phyloP scores from a whole-genome alignment of 2,113 vertebrate species.

The Atherinomorus stipes region DNA sequence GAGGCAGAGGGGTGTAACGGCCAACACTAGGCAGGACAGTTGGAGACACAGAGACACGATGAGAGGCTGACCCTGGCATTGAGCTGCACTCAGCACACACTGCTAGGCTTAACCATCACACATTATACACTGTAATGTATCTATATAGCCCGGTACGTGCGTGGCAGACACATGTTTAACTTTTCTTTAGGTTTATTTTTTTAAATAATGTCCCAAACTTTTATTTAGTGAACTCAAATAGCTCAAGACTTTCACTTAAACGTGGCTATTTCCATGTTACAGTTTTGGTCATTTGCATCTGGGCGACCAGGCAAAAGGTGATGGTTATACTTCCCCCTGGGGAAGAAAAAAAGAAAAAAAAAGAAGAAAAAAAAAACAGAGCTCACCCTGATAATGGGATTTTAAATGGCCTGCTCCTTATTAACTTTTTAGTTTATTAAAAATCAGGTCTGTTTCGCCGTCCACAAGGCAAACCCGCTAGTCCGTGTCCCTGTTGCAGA shows the following conservation, averaged over 20 bases:
- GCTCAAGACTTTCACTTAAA: too few species aligned
- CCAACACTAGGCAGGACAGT: conserved; percentile 64
- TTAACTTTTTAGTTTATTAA: conserved; percentile 82
- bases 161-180: background rate
- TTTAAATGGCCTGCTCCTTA: conserved; percentile 81
- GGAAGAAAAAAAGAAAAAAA: conserved; percentile 64
- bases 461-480: conserved; percentile 63
- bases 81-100: conserved; percentile 20
- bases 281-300: conserved; percentile 60
- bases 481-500: conserved; percentile 76
- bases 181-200: background rate
- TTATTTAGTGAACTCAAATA: background rate
- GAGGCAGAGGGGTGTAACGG: conserved; percentile 59
- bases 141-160: background rate
- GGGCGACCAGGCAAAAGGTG: conserved; percentile 70
- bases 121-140: background rate
- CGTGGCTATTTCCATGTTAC: background rate
- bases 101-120: conserved; percentile 10
- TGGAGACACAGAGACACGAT: conserved; percentile 50
- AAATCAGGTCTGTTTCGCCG: conserved; percentile 71
- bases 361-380: conserved; percentile 71
- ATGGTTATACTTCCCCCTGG: conserved; percentile 53
- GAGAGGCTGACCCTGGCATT: conserved; percentile 66
- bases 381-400: conserved; percentile 80
- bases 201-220: background rate